Evolutionary conservation across 1,140 invertebrate species (phyloP).

Genomic region (Hypothenemus hampei): DNA sequence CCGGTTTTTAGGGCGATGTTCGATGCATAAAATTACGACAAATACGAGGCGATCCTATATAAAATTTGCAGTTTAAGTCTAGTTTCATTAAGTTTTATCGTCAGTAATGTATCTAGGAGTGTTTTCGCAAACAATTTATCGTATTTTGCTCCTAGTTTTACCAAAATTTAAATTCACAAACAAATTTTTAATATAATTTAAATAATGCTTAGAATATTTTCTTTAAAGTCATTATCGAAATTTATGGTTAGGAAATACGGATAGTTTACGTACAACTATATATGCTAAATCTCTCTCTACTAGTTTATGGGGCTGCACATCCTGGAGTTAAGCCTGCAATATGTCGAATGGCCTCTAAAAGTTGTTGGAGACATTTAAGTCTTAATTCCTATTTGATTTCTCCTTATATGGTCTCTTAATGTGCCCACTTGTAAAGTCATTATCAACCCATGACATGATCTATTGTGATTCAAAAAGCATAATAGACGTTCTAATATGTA

Average conservation of each 20-base stretch:
- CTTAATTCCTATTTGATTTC: slow-evolving; percentile 17
- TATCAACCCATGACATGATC: too few species aligned
- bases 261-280: too few species aligned
- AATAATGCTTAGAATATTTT: too few species aligned
- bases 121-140: neutral
- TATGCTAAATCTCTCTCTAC: neutral
- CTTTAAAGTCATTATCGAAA: too few species aligned
- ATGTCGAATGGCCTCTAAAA: slow-evolving; percentile 5
- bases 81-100: slow-evolving; percentile 4
- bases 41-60: slow-evolving; percentile 3
- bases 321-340: slow-evolving; percentile 5
- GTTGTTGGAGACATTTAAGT: slow-evolving; percentile 7
- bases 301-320: slow-evolving; percentile 2
- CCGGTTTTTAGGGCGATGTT: slow-evolving; percentile 1
- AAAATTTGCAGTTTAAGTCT: slow-evolving; percentile 1
- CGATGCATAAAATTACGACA: slow-evolving; percentile 8
- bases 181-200: too few species aligned
- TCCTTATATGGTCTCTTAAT: slow-evolving; percentile 11
- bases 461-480: too few species aligned
- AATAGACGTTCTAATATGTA: too few species aligned
- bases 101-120: neutral
- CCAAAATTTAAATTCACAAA: neutral
- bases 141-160: neutral
- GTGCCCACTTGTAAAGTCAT: neutral
- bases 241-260: too few species aligned